phyloP scores from a whole-genome alignment of 2,113 vertebrate species.

The Merops nubicus region DNA sequence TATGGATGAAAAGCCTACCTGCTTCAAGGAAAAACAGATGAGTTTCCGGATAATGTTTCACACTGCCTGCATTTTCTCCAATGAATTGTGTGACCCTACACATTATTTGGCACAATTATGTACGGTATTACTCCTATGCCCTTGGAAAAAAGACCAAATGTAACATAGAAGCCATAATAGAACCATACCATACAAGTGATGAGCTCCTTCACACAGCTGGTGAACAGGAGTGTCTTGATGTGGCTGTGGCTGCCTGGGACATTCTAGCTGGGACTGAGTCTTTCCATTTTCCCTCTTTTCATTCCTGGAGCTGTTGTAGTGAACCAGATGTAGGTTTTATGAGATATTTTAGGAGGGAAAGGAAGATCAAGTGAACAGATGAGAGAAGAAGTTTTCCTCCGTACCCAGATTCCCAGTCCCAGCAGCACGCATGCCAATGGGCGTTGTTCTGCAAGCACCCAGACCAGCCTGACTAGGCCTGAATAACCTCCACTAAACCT shows the following conservation, averaged over 20 bases:
- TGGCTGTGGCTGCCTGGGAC: neutral
- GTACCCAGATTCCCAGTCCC: neutral
- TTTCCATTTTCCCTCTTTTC: neutral
- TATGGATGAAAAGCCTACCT: neutral
- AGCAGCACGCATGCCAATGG: accelerated
- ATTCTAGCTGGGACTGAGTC: neutral
- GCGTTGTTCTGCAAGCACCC: accelerated
- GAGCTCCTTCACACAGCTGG: neutral
- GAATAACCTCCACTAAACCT: neutral
- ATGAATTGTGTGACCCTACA: neutral
- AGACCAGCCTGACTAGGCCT: accelerated
- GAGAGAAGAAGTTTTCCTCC: neutral
- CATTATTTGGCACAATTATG: neutral
- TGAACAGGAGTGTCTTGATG: neutral
- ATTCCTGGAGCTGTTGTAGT: neutral
- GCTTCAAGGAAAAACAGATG: neutral
- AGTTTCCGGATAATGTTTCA: neutral
- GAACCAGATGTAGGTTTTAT: neutral
- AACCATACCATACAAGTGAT: neutral
- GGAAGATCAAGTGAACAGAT: accelerated
- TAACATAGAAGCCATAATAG: neutral
- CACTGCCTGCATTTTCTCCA: neutral
- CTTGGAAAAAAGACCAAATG: neutral
- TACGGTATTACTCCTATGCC: neutral
- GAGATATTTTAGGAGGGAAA: neutral